Evolutionary conservation across 2,797 vertebrate species (phyloP).

Genomic region (Austrolebias charrua): DNA sequence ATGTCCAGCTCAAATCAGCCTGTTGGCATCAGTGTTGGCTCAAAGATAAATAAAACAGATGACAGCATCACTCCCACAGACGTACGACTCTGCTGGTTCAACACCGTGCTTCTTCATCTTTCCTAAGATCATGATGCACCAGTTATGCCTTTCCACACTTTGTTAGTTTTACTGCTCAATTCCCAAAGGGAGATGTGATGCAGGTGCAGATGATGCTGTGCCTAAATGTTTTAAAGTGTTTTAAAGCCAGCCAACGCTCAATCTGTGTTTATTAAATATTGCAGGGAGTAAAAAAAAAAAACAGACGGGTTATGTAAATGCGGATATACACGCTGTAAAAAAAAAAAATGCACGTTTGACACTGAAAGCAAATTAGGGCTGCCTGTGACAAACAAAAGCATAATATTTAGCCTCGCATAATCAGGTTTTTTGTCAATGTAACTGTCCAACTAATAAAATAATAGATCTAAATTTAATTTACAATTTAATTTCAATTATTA

Average conservation of each 20-base stretch:
- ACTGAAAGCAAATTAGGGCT: neutral
- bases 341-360: no score
- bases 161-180: neutral
- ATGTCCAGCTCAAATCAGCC: neutral
- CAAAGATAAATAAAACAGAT: neutral
- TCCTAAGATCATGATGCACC: neutral
- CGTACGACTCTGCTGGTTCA: neutral
- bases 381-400: neutral
- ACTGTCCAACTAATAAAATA: neutral
- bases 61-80: neutral
- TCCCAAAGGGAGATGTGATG: no score
- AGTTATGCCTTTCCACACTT: neutral
- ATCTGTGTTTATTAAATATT: neutral
- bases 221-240: no score
- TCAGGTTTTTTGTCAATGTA: neutral
- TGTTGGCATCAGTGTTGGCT: conserved; percentile 5
- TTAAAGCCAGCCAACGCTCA: neutral
- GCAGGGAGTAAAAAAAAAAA: neutral
- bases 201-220: neutral
- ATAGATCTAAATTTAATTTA: no score
- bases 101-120: neutral
- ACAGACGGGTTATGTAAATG: neutral
- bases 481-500: no score
- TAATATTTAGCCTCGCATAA: neutral
- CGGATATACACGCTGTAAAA: neutral